Conservation (phyloP, 1,140 invertebrate genomes). For the Atta texana region DNA sequence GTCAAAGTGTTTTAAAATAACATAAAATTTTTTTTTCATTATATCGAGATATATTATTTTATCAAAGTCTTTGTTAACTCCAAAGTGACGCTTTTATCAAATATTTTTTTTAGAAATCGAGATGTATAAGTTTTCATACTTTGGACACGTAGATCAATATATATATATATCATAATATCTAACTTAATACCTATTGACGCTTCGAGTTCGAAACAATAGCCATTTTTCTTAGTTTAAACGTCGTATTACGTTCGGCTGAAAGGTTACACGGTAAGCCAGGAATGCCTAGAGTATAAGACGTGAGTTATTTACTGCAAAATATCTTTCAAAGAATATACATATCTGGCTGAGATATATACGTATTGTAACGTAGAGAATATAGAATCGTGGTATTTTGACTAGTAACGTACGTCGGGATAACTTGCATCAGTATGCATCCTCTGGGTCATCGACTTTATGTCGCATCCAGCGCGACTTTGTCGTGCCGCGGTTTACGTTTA, state of each 20-base stretch:
- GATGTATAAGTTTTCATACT: constrained; percentile 13
- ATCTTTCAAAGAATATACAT: neutral
- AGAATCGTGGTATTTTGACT: constrained; percentile 22
- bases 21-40: neutral
- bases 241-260: neutral
- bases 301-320: constrained; percentile 49
- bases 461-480: constrained; percentile 18
- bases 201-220: constrained; percentile 47
- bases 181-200: constrained; percentile 54
- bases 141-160: constrained; percentile 37
- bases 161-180: constrained; percentile 21
- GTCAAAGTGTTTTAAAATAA: neutral
- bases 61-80: neutral
- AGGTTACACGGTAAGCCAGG: neutral
- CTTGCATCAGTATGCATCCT: constrained; percentile 20
- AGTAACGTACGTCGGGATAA: constrained; percentile 10
- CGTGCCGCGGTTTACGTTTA: constrained; percentile 73
- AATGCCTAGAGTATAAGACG: neutral
- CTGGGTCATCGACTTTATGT: constrained; percentile 52
- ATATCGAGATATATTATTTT: neutral
- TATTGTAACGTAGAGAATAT: constrained; percentile 4
- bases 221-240: constrained; percentile 50
- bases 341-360: neutral
- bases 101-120: constrained; percentile 8
- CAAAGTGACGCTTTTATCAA: neutral